Evolutionary conservation across 2,888 invertebrate species (phyloP), one percentile per base, ranked within the genome.

Genomic region (Carcina quercana): DNA sequence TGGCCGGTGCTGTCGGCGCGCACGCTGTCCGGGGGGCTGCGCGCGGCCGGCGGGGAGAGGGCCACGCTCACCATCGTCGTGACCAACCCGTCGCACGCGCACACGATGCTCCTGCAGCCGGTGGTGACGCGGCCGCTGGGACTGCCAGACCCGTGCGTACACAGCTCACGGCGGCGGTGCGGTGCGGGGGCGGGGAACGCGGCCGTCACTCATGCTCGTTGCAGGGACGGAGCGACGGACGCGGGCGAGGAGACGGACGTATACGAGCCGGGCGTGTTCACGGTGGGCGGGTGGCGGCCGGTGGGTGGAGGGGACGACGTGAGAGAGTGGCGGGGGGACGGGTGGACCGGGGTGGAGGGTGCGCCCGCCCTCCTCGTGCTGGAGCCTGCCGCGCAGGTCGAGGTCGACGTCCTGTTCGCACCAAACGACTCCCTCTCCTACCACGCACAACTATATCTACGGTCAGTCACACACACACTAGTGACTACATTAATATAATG

Each of bases 11-110:
- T 55, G 45, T 26, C 37, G 40, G 43, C 41, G 25, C 29, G 38
- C 19, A 22, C 34, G 33, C n/a, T 30, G 39, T 34, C 40, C 15
- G 30, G 19, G 14, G 37, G 25, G 22, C 30, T 12, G 19, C 27
- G 17, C 21, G 35, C 15, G 30, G 36, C 35, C 24, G 32, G 3
- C 22, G 57, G 50, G 30, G 60, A 43, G 60, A 82, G 86, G 32
- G 86, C 88, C 21, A 76, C 88, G 51, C 85, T 88, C 59, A 87
- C 87, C 36, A 72, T 95, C 49, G 86, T 87, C 31, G 74, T 93
- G 45, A 86, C 87, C 59, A 96, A 95, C 83, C 94, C 95, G 17
- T 85, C 88, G 28, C 87, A 88, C 40, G 86, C 86, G 54, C 67
- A 61, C 63, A 86, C 90, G 38, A 67, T 95, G 37, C 74, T 93